Evolutionary conservation across 2,888 invertebrate genomes (phyloP).

Genomic region (Zeuzera pyrina): DNA sequence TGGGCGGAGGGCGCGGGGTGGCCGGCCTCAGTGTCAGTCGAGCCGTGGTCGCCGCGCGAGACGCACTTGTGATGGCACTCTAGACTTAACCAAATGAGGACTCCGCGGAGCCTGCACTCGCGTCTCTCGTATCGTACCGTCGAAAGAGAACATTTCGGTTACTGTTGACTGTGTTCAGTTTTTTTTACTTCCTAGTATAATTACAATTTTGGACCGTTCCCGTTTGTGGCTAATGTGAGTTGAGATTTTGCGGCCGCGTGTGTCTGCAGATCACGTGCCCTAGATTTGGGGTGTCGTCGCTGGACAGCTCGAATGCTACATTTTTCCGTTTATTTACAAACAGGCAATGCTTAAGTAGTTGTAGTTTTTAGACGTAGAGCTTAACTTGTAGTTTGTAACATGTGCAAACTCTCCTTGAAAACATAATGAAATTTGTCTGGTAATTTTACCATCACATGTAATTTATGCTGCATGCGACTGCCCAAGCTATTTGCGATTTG

Average conservation of each 20-base stretch:
- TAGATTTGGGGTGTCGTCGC: constrained; percentile 54
- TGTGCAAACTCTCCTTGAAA: too few species aligned
- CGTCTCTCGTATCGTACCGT: constrained; percentile 32
- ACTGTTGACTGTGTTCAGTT: constrained; percentile 47
- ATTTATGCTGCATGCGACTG: too few species aligned
- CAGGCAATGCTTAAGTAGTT: constrained; percentile 44
- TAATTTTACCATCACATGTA: too few species aligned
- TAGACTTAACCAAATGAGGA: constrained; percentile 50
- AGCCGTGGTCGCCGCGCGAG: constrained; percentile 35
- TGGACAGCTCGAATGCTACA: constrained; percentile 49
- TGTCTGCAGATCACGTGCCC: constrained; percentile 58
- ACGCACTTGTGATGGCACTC: constrained; percentile 36
- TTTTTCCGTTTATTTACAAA: constrained; percentile 44
- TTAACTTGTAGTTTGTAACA: constrained; percentile 8
- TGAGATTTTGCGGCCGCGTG: constrained; percentile 42
- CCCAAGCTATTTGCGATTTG: too few species aligned
- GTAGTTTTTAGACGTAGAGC: constrained; percentile 24
- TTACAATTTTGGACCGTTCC: constrained; percentile 49
- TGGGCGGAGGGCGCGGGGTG: constrained; percentile 20
- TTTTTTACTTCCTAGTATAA: constrained; percentile 30
- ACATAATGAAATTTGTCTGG: too few species aligned
- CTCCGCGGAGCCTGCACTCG: constrained; percentile 43
- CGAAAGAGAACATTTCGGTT: constrained; percentile 28
- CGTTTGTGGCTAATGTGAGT: constrained; percentile 66
- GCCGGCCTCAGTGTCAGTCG: constrained; percentile 63